Percentiles rank a stretch among this genome's conserved stretches.
Evolutionary conservation across 1,140 invertebrate species (phyloP).

Genomic region (Brevipalpus yothersi): DNA sequence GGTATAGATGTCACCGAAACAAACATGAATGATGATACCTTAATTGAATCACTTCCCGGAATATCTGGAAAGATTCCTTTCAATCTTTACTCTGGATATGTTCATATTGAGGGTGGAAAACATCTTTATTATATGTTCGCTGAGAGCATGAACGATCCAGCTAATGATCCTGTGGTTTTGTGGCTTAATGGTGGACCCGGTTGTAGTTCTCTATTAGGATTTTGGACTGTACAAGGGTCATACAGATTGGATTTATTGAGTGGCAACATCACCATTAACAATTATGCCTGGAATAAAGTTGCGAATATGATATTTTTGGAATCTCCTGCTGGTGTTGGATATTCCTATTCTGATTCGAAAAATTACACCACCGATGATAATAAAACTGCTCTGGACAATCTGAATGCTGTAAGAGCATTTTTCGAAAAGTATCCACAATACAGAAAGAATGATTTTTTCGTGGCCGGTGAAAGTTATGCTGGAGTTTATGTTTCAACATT

Average conservation of each 20-base stretch:
- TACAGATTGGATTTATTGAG: slow-evolving; percentile 16
- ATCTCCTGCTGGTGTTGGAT: slow-evolving; percentile 30
- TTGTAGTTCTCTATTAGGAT: slow-evolving; percentile 25
- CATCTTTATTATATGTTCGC: slow-evolving; percentile 23
- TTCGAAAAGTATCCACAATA: slow-evolving; percentile 26
- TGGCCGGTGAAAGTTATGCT: slow-evolving; percentile 25
- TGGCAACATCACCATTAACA: slow-evolving; percentile 22
- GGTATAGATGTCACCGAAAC: too few relatives aligned
- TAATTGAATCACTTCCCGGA: not conserved
- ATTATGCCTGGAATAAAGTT: slow-evolving; percentile 29
- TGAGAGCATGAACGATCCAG: slow-evolving; percentile 23
- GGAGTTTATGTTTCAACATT: slow-evolving; percentile 27
- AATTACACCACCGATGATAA: slow-evolving; percentile 27
- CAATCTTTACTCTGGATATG: slow-evolving; percentile 17
- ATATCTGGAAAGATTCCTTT: slow-evolving; percentile 7
- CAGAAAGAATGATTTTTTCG: slow-evolving; percentile 20
- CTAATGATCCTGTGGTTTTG: slow-evolving; percentile 25
- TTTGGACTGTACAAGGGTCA: slow-evolving; percentile 28
- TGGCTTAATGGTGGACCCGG: slow-evolving; percentile 16
- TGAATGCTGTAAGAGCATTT: slow-evolving; percentile 24
- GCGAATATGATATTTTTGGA: slow-evolving; percentile 44
- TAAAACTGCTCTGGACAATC: slow-evolving; percentile 19
- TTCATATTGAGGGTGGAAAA: slow-evolving; percentile 11
- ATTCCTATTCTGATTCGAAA: slow-evolving; percentile 25
- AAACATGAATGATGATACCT: too few relatives aligned